Evolutionary conservation across 2,888 invertebrate species (phyloP).

Genomic region (Parnassius smintheus): DNA sequence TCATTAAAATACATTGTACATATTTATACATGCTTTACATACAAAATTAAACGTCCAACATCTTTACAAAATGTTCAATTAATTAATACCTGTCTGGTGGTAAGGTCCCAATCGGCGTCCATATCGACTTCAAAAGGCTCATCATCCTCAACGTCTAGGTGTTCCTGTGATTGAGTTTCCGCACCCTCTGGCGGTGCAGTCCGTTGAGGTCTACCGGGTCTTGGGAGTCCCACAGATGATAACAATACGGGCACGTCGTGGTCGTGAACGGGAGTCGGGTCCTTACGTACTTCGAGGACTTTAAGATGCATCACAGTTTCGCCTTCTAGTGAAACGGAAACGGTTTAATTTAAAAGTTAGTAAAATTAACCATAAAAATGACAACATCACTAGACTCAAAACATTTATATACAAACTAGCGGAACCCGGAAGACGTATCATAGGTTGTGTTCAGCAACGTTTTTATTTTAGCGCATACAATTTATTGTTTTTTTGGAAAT

Average conservation of each 20-base stretch:
- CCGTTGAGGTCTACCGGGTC: slow-evolving; percentile 60
- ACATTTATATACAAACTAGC: too few species aligned
- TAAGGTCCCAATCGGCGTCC: slow-evolving; percentile 93
- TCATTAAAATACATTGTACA: too few species aligned
- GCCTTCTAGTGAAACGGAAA: slow-evolving; percentile 80
- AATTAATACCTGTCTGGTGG: slow-evolving; percentile 90
- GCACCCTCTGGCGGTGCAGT: slow-evolving; percentile 44
- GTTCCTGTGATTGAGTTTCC: slow-evolving; percentile 51
- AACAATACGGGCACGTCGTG: slow-evolving; percentile 95
- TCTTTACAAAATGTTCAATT: too few species aligned
- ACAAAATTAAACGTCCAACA: too few species aligned
- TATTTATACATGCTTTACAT: too few species aligned
- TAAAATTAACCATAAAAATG: too few species aligned
- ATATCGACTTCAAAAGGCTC: slow-evolving; percentile 72
- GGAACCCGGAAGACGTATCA: too few species aligned
- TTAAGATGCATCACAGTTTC: slow-evolving; percentile 94
- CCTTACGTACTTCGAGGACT: slow-evolving; percentile 89
- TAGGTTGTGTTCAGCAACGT: too few species aligned
- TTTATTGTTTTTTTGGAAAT: too few species aligned
- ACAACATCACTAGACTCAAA: too few species aligned
- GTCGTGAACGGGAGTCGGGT: slow-evolving; percentile 91
- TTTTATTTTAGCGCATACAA: too few species aligned
- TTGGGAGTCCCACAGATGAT: slow-evolving; percentile 66
- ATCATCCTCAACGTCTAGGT: slow-evolving; percentile 80
- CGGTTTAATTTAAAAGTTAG: too few species aligned